Evolutionary conservation across 1,140 invertebrate genomes (phyloP), one percentile per base, ranked within the genome.

Genomic region (Zaprionus gabonicus): DNA sequence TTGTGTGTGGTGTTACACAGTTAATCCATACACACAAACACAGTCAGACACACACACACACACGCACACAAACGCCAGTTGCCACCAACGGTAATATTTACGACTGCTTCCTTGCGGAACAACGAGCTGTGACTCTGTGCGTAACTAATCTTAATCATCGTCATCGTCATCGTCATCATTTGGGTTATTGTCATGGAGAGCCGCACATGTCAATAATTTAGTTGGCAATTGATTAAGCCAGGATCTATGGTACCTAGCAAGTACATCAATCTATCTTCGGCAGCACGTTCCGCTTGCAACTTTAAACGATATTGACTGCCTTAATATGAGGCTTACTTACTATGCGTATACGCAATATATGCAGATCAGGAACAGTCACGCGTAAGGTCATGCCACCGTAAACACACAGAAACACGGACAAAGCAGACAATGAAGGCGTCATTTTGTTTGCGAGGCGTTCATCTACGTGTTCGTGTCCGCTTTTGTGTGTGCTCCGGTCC

Each of bases 41-140:
- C 20, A 20, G 20, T 62, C 64, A 0, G 17, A 75, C 64, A 27
- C 20, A 65, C 64, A 0, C 27, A 75, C 67, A 66, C 51, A 72
- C 56, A 70, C n/a, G n/a, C 17, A 27, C 27, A 28, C 27, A 28
- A 6, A 28, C 6, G 28, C 23, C 64, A 15, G 55, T 49, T 38
- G 31, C 12, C 56, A 78, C 78, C 70, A 67, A 68, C 55, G 80
- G 67, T 60, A 87, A 87, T 90, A 88, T 81, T 88, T 79, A 84
- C 83, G 81, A 66, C 55, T 51, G 53, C 59, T 56, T 74, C 60
- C 75, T 78, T 76, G 56, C 31, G 68, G 53, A 44, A 64, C 49
- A 51, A 17, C 44, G 49, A 25, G 51, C 57, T 28, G 64, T 56
- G 27, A n/a, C 25, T 28, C 13, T 15, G 27, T 17, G 27, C 27